phyloP scores from a whole-genome alignment of 2,797 vertebrate genomes.

The Epinephelus malabaricus region DNA sequence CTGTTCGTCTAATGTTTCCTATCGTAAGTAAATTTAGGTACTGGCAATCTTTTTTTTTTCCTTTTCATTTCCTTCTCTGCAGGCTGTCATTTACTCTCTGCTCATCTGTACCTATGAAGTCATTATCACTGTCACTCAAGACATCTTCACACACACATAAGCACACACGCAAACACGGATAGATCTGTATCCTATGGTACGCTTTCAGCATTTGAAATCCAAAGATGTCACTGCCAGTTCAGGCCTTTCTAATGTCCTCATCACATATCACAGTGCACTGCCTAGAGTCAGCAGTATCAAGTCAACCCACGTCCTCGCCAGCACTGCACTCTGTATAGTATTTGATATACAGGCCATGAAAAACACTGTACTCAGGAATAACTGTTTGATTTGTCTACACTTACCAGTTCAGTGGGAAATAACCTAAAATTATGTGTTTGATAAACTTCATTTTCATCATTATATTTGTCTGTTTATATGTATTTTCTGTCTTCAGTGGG shows the following conservation, averaged over 20 bases:
- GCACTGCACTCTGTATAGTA: background rate
- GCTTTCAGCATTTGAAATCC: background rate
- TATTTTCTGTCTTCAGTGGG: background rate
- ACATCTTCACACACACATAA: background rate
- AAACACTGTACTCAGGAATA: background rate
- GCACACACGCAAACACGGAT: background rate
- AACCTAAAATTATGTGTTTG: background rate
- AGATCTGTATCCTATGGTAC: slow-evolving; percentile 5
- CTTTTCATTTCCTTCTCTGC: slow-evolving; percentile 50
- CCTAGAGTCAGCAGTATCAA: background rate
- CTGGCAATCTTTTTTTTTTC: slow-evolving; percentile 36
- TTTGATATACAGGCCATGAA: background rate
- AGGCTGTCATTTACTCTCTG: slow-evolving; percentile 57
- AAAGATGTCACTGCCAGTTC: background rate
- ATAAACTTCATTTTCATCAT: background rate
- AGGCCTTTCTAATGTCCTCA: background rate
- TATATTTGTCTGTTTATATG: background rate
- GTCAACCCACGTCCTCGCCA: background rate
- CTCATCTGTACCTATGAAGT: slow-evolving; percentile 45
- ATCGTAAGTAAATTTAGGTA: slow-evolving; percentile 51
- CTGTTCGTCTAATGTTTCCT: slow-evolving; percentile 30
- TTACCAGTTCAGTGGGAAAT: background rate
- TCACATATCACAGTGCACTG: background rate
- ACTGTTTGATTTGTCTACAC: background rate
- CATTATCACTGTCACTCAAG: slow-evolving; percentile 40